A percentile compares a stretch with the other conserved stretches of the same genome.
These are phyloP conservation scores for Gila orcuttii DNA, from an alignment of 2,113 vertebrate species.

Conservation along the genomic window DNA sequence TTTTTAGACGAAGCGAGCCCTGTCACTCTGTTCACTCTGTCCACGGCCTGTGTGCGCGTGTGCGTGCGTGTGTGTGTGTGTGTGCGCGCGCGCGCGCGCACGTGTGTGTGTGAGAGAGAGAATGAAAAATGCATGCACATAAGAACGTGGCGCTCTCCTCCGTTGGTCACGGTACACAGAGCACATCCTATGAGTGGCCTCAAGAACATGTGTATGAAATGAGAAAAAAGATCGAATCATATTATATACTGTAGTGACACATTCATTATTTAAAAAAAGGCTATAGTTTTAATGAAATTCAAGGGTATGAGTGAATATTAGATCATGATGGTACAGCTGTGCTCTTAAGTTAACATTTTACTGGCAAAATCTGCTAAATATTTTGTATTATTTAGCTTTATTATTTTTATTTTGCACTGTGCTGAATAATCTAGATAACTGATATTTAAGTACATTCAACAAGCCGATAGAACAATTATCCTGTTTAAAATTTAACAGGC, in stretches of 20 bases:
- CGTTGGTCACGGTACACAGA: conserved; percentile 14
- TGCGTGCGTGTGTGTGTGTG: neutral
- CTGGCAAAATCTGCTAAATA: neutral
- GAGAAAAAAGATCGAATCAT: neutral
- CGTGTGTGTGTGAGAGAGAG: neutral
- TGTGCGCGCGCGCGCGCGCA: no score
- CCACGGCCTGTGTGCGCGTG: neutral
- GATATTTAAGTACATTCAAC: neutral
- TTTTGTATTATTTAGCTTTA: neutral
- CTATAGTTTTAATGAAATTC: conserved; percentile 7
- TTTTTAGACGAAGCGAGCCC: conserved; percentile 2
- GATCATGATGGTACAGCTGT: neutral
- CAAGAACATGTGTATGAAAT: conserved; percentile 27
- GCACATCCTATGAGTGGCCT: conserved; percentile 17
- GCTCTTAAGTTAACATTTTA: neutral
- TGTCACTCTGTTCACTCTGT: neutral
- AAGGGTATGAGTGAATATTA: neutral
- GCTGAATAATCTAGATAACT: neutral
- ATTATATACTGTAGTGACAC: conserved; percentile 27
- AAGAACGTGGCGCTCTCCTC: neutral
- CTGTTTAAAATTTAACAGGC: neutral
- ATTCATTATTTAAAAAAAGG: conserved; percentile 26
- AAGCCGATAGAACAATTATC: neutral
- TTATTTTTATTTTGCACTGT: neutral
- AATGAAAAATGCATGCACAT: conserved; percentile 26